These are phyloP conservation scores for Peromyscus melanophrys DNA, from an alignment of 2,797 vertebrate species.

Conservation along the genomic window DNA sequence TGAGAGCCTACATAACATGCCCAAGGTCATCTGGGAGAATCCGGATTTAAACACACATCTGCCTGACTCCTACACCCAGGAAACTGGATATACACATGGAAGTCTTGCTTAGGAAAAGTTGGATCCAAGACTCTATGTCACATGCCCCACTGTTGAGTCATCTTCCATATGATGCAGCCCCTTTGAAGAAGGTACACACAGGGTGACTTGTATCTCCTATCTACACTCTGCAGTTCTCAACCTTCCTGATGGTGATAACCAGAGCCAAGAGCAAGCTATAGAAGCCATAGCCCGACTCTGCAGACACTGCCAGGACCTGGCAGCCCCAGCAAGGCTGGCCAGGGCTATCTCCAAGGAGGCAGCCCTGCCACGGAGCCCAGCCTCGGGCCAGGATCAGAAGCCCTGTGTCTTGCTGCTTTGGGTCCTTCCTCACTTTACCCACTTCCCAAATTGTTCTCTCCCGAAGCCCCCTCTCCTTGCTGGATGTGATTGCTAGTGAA, in stretches of 20 bases:
- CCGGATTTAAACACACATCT: not conserved
- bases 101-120: not conserved
- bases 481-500: not conserved
- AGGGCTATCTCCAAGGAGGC: not conserved
- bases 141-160: no score
- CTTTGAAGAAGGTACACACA: not conserved
- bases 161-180: not conserved
- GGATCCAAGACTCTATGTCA: accelerated
- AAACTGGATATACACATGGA: not conserved
- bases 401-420: not conserved
- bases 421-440: not conserved
- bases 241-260: not conserved
- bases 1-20: not conserved
- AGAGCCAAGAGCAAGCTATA: not conserved
- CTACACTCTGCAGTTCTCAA: not conserved
- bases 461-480: not conserved
- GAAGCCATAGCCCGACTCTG: not conserved
- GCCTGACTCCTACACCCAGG: not conserved
- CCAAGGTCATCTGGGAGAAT: not conserved
- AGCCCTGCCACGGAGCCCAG: not conserved
- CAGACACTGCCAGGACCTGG: not conserved
- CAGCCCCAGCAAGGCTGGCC: not conserved
- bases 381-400: not conserved
- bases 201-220: not conserved
- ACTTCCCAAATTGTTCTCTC: not conserved